phyloP scores from a whole-genome alignment of 2,797 vertebrate genomes.

The Antrozous pallidus region DNA sequence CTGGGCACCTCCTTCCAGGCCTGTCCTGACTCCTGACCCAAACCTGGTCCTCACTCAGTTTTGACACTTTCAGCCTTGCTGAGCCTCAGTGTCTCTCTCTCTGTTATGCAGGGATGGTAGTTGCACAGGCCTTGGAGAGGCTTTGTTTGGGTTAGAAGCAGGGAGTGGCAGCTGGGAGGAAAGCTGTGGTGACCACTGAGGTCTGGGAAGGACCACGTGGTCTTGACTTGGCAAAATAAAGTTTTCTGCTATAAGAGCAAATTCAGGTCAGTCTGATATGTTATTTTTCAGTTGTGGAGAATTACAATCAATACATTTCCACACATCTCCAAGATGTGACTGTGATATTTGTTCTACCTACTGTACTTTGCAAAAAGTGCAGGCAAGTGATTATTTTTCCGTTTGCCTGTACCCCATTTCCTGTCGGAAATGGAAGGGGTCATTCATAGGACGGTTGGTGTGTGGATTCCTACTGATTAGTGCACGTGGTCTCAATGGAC shows the following conservation, averaged over 20 bases:
- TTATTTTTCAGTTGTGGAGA: neutral
- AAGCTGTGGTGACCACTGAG: rapidly evolving
- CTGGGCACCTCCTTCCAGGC: neutral
- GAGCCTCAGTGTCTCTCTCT: neutral
- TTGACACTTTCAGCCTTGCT: neutral
- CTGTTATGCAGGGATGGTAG: neutral
- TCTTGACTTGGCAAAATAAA: neutral
- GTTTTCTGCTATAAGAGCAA: neutral
- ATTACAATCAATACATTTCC: too few species aligned
- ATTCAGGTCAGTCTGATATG: rapidly evolving
- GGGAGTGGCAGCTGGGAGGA: neutral
- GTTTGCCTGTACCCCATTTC: rapidly evolving
- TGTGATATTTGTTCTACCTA: rapidly evolving
- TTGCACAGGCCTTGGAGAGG: rapidly evolving
- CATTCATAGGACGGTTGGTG: rapidly evolving
- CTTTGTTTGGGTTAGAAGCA: neutral
- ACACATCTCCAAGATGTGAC: rapidly evolving
- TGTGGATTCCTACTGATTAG: neutral
- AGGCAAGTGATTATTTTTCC: neutral
- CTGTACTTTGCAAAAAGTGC: neutral
- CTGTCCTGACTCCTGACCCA: neutral
- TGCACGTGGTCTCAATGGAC: neutral
- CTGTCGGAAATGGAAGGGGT: neutral
- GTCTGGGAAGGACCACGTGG: neutral
- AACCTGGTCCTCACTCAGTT: neutral